Conservation (phyloP, 2,797 vertebrate genomes). For the Eutrigla gurnardus region DNA sequence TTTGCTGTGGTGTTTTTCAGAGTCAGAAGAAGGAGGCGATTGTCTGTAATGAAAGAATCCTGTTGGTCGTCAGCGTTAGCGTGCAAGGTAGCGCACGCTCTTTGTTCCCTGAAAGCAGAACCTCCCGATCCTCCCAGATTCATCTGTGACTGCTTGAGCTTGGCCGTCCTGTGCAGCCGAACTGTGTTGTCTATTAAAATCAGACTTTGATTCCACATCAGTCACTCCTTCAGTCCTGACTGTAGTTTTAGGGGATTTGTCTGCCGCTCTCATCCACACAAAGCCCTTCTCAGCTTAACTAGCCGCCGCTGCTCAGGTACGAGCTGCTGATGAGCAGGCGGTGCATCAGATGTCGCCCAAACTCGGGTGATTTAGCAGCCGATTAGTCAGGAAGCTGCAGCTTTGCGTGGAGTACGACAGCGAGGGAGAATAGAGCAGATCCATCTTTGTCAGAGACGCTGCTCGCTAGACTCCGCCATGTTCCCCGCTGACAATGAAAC, state of each 20-base stretch:
- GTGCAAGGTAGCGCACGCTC: conserved; percentile 39
- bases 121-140: conserved; percentile 33
- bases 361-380: conserved; percentile 64
- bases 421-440: conserved; percentile 61
- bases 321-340: conserved; percentile 65
- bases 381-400: conserved; percentile 61
- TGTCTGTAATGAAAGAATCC: conserved; percentile 24
- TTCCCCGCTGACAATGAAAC: conserved; percentile 60
- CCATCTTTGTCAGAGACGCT: conserved; percentile 65
- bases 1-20: conserved; percentile 5
- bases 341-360: conserved; percentile 50
- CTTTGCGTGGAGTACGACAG: conserved; percentile 45
- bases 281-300: conserved; percentile 28
- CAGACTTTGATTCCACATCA: conserved; percentile 54
- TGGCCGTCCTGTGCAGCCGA: conserved; percentile 47
- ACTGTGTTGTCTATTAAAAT: conserved; percentile 57
- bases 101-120: conserved; percentile 60
- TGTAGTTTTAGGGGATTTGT: conserved; percentile 51
- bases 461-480: conserved; percentile 28
- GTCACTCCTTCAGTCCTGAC: conserved; percentile 26
- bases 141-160: conserved; percentile 58
- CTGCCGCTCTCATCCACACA: conserved; percentile 46
- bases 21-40: not conserved
- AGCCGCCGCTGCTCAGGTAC: conserved; percentile 52
- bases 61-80: conserved; percentile 34